Conservation (phyloP, 92 coral and sea anemone species). For the Chrysogorgia sp. region DNA sequence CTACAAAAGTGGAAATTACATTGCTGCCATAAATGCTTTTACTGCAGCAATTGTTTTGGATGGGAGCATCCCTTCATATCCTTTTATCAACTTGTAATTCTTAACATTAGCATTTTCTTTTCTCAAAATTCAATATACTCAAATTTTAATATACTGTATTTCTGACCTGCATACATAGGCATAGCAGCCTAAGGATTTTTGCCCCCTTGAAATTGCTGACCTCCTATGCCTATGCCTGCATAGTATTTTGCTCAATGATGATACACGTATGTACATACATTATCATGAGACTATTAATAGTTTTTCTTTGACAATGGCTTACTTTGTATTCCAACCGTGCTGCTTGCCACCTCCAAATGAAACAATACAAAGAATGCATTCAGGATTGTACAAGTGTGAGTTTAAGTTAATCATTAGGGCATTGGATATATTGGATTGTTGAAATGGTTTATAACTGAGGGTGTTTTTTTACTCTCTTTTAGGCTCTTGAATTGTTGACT, state of each 20-base stretch:
- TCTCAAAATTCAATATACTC: not conserved
- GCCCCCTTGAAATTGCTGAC: too few species aligned
- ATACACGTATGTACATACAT: too few species aligned
- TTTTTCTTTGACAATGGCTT: conserved; percentile 17
- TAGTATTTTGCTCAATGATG: too few species aligned
- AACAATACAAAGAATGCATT: conserved; percentile 84
- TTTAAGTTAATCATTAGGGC: not conserved
- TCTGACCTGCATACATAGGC: too few species aligned
- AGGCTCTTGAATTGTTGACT: conserved; percentile 90
- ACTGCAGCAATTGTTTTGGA: conserved; percentile 93
- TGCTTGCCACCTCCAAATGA: conserved; percentile 91
- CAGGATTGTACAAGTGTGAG: conserved; percentile 93
- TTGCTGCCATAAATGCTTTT: conserved; percentile 96
- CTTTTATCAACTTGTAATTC: conserved; percentile 34
- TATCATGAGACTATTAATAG: too few species aligned
- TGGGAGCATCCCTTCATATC: conserved; percentile 93
- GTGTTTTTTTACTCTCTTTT: not conserved
- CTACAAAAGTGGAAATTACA: conserved; percentile 78
- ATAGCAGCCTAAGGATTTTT: too few species aligned
- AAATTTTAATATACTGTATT: too few species aligned
- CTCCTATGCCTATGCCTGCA: too few species aligned
- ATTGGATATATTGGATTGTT: not conserved
- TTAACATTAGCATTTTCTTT: not conserved
- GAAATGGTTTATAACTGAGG: not conserved
- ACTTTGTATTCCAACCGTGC: conserved; percentile 93